These are phyloP conservation scores for Gisinianus flammeolus DNA, from an alignment of 2,888 invertebrate species.

Conservation along the genomic window DNA sequence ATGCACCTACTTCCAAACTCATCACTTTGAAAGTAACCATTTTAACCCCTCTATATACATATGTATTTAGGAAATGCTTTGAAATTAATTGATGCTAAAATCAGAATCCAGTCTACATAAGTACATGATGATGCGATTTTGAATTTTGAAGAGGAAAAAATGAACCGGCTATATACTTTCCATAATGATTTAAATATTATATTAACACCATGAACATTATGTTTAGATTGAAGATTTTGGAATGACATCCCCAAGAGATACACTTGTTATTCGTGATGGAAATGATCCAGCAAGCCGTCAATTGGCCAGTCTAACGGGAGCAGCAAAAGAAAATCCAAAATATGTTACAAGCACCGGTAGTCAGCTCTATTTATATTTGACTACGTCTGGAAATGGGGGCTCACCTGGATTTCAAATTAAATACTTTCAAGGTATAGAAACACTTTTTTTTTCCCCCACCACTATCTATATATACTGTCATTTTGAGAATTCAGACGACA, in stretches of 20 bases:
- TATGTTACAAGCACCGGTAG: slow-evolving; percentile 90
- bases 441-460: background rate
- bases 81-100: no score
- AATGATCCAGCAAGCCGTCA: slow-evolving; percentile 83
- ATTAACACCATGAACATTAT: no score
- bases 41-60: no score
- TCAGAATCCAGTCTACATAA: background rate
- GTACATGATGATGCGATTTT: no score
- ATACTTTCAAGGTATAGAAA: slow-evolving; percentile 71
- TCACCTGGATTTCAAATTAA: slow-evolving; percentile 89
- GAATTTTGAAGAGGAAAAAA: no score
- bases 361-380: slow-evolving; percentile 87
- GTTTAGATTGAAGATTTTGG: slow-evolving; percentile 83
- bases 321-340: slow-evolving; percentile 74
- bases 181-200: no score
- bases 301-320: slow-evolving; percentile 82
- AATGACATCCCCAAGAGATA: slow-evolving; percentile 81
- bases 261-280: slow-evolving; percentile 88
- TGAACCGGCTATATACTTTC: no score
- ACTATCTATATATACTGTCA: background rate
- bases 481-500: background rate
- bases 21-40: slow-evolving; percentile 86
- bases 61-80: no score
- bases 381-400: slow-evolving; percentile 86
- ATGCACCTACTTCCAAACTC: slow-evolving; percentile 87